phyloP scores from a whole-genome alignment of 2,888 invertebrate species.

The Dichetophora obliterata region DNA sequence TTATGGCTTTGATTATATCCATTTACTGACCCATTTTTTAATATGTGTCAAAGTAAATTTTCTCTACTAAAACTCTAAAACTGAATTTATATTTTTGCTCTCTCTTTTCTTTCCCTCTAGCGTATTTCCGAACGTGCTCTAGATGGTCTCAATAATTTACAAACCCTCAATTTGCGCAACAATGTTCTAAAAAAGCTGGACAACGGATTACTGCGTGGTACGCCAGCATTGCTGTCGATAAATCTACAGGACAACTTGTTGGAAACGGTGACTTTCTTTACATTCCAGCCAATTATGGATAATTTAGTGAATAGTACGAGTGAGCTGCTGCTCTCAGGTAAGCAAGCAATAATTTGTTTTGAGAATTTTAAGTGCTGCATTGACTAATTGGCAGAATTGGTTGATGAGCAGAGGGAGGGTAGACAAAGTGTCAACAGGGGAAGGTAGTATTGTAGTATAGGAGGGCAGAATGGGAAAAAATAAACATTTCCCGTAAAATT shows the following conservation, averaged over 20 bases:
- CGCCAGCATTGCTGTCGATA: conserved; percentile 79
- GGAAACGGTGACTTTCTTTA: conserved; percentile 82
- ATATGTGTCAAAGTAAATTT: too few species aligned
- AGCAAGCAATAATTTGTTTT: conserved; percentile 59
- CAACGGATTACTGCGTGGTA: conserved; percentile 80
- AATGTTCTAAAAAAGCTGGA: conserved; percentile 82
- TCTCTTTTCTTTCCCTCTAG: conserved; percentile 61
- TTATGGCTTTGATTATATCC: too few species aligned
- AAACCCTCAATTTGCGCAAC: conserved; percentile 80
- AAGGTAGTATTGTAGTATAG: too few species aligned
- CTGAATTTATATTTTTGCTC: neutral
- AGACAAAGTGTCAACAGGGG: neutral
- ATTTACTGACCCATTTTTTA: too few species aligned
- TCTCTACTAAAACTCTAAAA: too few species aligned
- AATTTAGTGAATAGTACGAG: conserved; percentile 82
- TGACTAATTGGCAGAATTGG: conserved; percentile 34
- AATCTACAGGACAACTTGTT: conserved; percentile 84
- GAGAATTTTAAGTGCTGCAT: conserved; percentile 40
- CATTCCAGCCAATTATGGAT: conserved; percentile 79
- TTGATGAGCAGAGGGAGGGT: too few species aligned
- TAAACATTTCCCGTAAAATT: neutral
- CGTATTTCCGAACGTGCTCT: conserved; percentile 84
- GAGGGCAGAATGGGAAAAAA: neutral
- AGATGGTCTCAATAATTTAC: conserved; percentile 80
- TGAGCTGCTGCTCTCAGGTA: conserved; percentile 83